A percentile compares a stretch with the other conserved stretches of the same genome.
These are phyloP conservation scores for Bergia sp. DNA, from an alignment of 92 coral and sea anemone genomes.

Conservation along the genomic window DNA sequence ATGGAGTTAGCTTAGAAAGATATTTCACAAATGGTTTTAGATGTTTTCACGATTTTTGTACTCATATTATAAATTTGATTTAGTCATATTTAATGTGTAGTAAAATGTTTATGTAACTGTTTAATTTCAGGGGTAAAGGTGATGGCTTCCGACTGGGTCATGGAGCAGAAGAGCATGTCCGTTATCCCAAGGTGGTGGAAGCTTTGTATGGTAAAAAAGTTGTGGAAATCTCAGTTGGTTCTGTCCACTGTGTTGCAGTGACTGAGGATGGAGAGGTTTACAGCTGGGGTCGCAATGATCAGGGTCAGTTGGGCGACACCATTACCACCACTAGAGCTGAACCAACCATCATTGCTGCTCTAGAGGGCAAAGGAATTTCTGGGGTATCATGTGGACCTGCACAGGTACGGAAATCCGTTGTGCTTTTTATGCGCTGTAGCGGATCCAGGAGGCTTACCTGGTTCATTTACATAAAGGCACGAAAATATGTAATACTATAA, in stretches of 20 bases:
- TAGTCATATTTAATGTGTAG: background rate
- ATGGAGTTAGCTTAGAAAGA: too few relatives aligned
- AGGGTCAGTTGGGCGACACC: constrained; percentile 96
- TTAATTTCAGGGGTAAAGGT: constrained; percentile 88
- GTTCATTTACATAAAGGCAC: too few relatives aligned
- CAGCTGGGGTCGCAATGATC: constrained; percentile 98
- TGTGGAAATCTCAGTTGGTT: constrained; percentile 91
- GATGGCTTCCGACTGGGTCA: constrained; percentile 96
- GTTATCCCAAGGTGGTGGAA: constrained; percentile 87
- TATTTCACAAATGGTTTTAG: background rate
- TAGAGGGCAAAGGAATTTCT: constrained; percentile 75
- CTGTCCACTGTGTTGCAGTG: constrained; percentile 91
- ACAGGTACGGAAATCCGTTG: constrained; percentile 64
- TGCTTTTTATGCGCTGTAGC: background rate
- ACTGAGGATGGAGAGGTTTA: constrained; percentile 92
- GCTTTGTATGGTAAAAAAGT: constrained; percentile 80
- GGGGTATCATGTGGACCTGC: constrained; percentile 98
- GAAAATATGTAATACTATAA: too few relatives aligned
- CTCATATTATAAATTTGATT: background rate
- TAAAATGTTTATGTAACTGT: background rate
- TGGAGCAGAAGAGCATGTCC: constrained; percentile 90
- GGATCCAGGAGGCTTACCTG: background rate
- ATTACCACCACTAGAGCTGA: constrained; percentile 63
- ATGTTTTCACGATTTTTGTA: background rate
- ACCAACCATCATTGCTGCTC: constrained; percentile 74